Base-by-base conservation (phyloP, 1,140 invertebrate species). In the Ganaspis sp. region DNA sequence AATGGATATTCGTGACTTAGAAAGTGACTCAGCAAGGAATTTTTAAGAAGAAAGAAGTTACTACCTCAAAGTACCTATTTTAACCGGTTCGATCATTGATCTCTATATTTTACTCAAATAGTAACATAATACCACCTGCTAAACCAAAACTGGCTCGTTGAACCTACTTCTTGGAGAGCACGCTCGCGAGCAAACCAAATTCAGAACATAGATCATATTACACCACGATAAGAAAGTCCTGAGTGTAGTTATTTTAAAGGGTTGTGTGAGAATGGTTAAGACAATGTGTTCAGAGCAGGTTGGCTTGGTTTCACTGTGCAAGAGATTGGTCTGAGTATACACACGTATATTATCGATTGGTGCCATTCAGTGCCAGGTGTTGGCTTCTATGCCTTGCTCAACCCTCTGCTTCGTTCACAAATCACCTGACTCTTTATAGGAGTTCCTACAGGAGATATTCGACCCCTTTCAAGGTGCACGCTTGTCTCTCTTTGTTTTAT, bases 361-460 rank as follows among this genome's bases (percentile, higher is more conserved):
- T 90, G 81, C 88, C 88, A 81, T 87, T 81, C 85, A 80, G 89
- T 90, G 75, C 88, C 89, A 89, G 89, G 87, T 86, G 75, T 85
- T 83, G 70, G 75, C 75, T 81, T 72, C 72, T 77, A 64, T 78
- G 83, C 81, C 83, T 84, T 64, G 29, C 58, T 64, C 58, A 64
- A 64, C 58, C 58, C 53, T 29, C 58, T 34, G 26, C 23, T n/a
- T 64, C 11, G 54, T 64, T 64, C 23, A 64, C 54, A 64, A 64
- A 64, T 64, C 54, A 64, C 54, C 53, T 29, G 23, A 64, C 54
- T 64, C 54, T 64, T 64, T 29, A 64, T 64, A 29, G 54, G 54
- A 64, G 54, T 64, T 64, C 54, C 54, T 26, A 23, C 11, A 29
- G 58, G 58, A 64, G 58, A 64, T 64, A 64, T 64, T 34, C 58